Percentiles rank a stretch among this genome's conserved stretches.
Conservation (phyloP, 2,888 invertebrate species). For the Chrysotoxum bicinctum region DNA sequence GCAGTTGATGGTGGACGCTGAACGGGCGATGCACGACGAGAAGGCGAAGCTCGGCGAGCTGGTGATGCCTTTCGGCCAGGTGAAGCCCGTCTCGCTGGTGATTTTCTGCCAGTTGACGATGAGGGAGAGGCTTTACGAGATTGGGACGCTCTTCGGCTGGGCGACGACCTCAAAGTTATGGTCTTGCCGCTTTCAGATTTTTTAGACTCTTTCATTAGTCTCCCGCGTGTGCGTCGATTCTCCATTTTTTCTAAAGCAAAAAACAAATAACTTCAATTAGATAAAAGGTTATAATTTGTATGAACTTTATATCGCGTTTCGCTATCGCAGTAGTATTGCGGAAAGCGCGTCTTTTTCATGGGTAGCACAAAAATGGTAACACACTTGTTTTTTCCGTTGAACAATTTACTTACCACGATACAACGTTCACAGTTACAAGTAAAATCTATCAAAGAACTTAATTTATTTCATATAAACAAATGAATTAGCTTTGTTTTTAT, state of each 20-base stretch:
- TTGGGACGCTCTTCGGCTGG: conserved; percentile 71
- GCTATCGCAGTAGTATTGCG: conserved; percentile 41
- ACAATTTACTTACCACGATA: conserved; percentile 38
- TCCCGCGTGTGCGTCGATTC: conserved; percentile 74
- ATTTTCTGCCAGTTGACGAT: conserved; percentile 82
- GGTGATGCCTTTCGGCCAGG: conserved; percentile 82
- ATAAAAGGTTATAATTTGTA: conserved; percentile 4
- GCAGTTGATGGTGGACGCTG: conserved; percentile 46
- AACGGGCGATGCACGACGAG: conserved; percentile 49
- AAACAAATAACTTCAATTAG: not conserved
- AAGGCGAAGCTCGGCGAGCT: conserved; percentile 74
- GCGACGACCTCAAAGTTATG: conserved; percentile 32
- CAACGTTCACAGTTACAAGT: conserved; percentile 13
- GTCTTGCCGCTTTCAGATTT: conserved; percentile 43
- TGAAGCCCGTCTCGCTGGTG: conserved; percentile 83
- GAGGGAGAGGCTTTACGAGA: conserved; percentile 77
- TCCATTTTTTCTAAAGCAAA: conserved; percentile 67
- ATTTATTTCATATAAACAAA: conserved; percentile 45
- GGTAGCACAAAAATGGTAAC: not conserved
- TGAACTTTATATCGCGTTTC: conserved; percentile 7
- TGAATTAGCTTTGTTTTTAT: conserved; percentile 33
- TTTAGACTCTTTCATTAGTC: conserved; percentile 44
- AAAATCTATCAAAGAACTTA: not conserved
- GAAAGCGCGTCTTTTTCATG: conserved; percentile 38
- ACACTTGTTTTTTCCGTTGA: not conserved